Evolutionary conservation across 2,797 vertebrate species (phyloP), one percentile per base, ranked within the genome.

Genomic region (Caiman crocodilus): DNA sequence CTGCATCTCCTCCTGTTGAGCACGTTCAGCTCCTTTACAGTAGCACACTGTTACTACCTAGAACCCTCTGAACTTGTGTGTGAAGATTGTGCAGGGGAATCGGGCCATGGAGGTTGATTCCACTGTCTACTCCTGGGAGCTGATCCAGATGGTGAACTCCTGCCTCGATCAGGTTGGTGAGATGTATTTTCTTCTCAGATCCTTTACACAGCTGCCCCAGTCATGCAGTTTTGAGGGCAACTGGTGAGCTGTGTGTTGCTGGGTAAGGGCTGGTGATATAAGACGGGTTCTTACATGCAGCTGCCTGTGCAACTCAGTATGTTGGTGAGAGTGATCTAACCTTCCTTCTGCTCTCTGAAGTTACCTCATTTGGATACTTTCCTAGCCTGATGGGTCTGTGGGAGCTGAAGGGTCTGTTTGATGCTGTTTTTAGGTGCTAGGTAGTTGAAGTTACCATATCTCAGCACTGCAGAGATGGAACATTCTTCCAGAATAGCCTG

Each of bases 51-150:
- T 89, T 96, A 96, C 88, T 96, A 71, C 67, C 75, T 78, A 99
- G 99, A 99, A 99, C 96, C 98, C 99, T 14, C 98, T 99, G 93
- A 99, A 99, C 95, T 98, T 99, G 64, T 99, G 99, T 97, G 99
- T 99, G 96, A 99, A 99, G 98, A 99, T 99, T 84, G 99, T 99
- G 58, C 99, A 99, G 96, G 99, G 99, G 83, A 99, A 99, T 97
- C 99, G 99, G 60, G 99, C 99, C 59, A 99, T 99, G 99, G 99
- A 99, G 76, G 98, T 99, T 89, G 98, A 99, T 97, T 98, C 99
- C 0, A 98, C 98, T 81, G 96, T 98, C 78, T 99, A 99, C 96
- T 98, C 99, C 18, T 20, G 98, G 82, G 99, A 98, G 13, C 84
- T 99, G 95, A 99, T 99, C 95, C 98, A 99, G 84, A 98, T 99